These are phyloP conservation scores for Rotaria sp. DNA, from an alignment of 2,888 invertebrate species.

Conservation along the genomic window DNA sequence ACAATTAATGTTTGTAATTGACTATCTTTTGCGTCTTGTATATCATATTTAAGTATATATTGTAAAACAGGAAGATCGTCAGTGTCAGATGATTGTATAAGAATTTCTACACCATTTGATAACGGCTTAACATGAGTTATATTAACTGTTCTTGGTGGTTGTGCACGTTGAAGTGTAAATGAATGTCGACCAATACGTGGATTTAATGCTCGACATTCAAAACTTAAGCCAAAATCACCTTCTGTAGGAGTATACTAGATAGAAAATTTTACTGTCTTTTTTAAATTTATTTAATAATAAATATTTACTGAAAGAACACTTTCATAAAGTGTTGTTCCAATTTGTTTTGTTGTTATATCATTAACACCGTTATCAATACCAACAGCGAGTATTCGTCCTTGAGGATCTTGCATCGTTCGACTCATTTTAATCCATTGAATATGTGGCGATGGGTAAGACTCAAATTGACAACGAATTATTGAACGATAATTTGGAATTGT, in stretches of 20 bases:
- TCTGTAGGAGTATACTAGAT: neutral
- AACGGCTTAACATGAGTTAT: neutral
- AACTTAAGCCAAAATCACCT: slow-evolving; percentile 27
- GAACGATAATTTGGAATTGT: slow-evolving; percentile 10
- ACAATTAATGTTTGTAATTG: neutral
- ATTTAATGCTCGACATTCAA: slow-evolving; percentile 22
- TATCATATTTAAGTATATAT: slow-evolving; percentile 16
- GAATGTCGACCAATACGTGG: neutral
- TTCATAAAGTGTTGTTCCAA: neutral
- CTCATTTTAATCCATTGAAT: slow-evolving; percentile 22
- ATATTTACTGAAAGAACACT: neutral
- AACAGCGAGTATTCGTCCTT: neutral
- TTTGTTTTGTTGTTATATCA: slow-evolving; percentile 21
- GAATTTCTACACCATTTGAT: neutral
- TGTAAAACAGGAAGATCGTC: neutral
- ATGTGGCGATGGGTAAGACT: neutral
- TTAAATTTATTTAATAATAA: neutral
- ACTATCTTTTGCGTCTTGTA: neutral
- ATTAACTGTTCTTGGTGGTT: neutral
- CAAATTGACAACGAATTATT: neutral
- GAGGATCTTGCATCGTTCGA: neutral
- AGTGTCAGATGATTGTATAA: neutral
- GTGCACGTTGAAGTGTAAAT: slow-evolving; percentile 4
- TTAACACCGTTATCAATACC: slow-evolving; percentile 27
- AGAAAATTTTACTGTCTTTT: neutral